These are phyloP conservation scores for Leptinotarsa texana DNA, from an alignment of 1,140 invertebrate species.

Conservation along the genomic window DNA sequence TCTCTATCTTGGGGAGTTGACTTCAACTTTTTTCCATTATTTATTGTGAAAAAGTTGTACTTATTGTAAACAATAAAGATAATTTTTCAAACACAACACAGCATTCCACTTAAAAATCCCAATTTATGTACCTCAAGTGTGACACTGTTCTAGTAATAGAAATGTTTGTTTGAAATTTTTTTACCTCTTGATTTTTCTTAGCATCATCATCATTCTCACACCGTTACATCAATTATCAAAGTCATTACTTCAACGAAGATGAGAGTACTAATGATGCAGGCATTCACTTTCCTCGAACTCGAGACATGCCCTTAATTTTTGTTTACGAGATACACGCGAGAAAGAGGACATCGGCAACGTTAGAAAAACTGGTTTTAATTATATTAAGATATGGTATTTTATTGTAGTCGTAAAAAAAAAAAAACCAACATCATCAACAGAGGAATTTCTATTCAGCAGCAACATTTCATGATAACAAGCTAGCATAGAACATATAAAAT, in stretches of 20 bases:
- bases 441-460: neutral
- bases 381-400: constrained; percentile 19
- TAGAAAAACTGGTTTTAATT: constrained; percentile 25
- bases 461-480: constrained; percentile 1
- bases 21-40: no score
- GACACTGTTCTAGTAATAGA: no score
- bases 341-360: neutral
- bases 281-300: neutral
- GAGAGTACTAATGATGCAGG: neutral
- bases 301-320: constrained; percentile 16
- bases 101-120: no score
- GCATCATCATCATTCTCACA: no score
- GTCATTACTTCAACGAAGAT: neutral
- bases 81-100: no score
- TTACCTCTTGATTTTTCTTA: no score
- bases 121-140: no score
- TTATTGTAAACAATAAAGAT: no score
- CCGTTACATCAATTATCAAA: no score
- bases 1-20: no score
- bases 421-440: neutral
- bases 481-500: neutral
- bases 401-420: constrained; percentile 10
- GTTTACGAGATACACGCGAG: constrained; percentile 1
- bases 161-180: no score
- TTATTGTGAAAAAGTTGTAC: no score